Evolutionary conservation across 1,140 invertebrate genomes (phyloP), one percentile per base, ranked within the genome.

Genomic region (Habropoda laboriosa): DNA sequence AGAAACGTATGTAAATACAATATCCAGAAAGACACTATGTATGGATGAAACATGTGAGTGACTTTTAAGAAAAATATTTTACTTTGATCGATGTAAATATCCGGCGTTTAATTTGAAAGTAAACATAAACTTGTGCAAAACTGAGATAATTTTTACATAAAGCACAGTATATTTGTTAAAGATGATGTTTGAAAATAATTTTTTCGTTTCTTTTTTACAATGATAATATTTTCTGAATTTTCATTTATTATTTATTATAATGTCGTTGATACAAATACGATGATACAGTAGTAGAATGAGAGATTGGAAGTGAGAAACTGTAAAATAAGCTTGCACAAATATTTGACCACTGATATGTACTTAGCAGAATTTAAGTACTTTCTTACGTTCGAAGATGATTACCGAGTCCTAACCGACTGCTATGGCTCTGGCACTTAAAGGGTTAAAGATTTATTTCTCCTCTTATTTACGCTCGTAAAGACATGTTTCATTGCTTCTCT

Each of bases 401-500:
- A 53, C 72, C 16, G 24, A 35, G 35, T 40, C 24, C 24, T 63
- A 53, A 64, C 60, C 21, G 47, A 10, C 49, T 45, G n/a, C 47
- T 66, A 67, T 51, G n/a, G 45, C 40, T 47, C 45, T 70, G 66
- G 55, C 75, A 60, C 75, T 60, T 60, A 51, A 77, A 49, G 42
- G 53, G 66, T 78, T 71, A 49, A 78, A 60, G 32, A 71, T 78
- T 78, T 58, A 55, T 60, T 67, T 53, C 61, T 42, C 42, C 38
- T 78, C 45, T 70, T 71, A 71, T 60, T 71, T 58, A 35, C 42
- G 55, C 45, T 78, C 67, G 55, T 78, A 78, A 78, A 78, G 45
- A n/a, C 40, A 64, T 66, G 55, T 45, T 78, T 78, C 24, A 77
- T 49, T 30, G 66, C 67, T 71, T 24, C 45, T 38, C 32, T 40